Evolutionary conservation across 53 echinoderm and acorn worm genomes (phyloP), one percentile per base, ranked within the genome.

Genomic region (Glandiceps talaboti): DNA sequence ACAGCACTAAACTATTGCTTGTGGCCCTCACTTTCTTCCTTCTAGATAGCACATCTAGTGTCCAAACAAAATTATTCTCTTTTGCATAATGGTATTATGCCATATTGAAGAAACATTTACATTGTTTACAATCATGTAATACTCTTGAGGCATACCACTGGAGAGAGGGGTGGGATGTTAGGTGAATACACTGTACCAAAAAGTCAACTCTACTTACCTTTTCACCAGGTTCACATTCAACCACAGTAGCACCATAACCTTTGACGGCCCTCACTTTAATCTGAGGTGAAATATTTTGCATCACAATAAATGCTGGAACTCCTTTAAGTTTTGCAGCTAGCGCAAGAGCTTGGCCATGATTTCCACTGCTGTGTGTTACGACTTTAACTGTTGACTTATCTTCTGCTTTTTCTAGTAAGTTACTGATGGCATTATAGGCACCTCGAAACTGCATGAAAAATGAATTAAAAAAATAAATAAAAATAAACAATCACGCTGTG

Each of bases 321-420:
- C 79, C 78, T 14, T 78, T 79, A 28, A 92, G 28, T 30, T 90
- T 87, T 20, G 89, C 92, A 33, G 92, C 92, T 75, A 83, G 83
- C 28, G 92, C 89, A 73, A 92, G 74, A 26, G 80, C 92, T 30
- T 82, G 83, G 10, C 92, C 92, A 85, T 92, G 92, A 76, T 92
- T 92, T 28, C 92, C 92, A 26, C 83, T 81, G 64, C 92, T 92
- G 32, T 92, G 92, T 32, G 92, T 92, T 64, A 90, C 90, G 0
- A 93, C 90, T 27, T 83, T 84, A 25, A 83, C 81, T 10, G 31
- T 80, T 1, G 77, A 75, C 28, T 73, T 73, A 14, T 64, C 81
- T 73, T 33, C 14, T 25, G 77, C 29, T 20, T 85, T 79, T 33
- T 92, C 92, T 29, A 81, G 29, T n/a, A 93, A 81, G 77, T 82